These are phyloP conservation scores for Antennarius maculatus DNA, from an alignment of 2,797 vertebrate species.

Conservation along the genomic window DNA sequence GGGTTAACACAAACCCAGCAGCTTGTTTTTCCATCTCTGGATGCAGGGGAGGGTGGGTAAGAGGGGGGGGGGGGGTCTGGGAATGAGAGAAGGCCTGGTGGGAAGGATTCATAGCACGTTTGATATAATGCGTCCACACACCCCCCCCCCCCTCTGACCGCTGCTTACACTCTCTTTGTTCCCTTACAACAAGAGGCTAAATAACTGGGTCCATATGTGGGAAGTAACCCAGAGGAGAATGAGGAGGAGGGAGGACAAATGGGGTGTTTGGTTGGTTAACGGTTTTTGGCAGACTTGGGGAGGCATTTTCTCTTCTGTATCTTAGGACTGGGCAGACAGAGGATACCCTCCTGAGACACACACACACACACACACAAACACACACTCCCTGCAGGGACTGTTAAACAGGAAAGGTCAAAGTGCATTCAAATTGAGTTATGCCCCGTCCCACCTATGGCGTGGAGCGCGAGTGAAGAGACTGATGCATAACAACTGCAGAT, in stretches of 20 bases:
- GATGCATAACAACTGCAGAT: slow-evolving; percentile 17
- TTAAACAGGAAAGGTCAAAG: slow-evolving; percentile 58
- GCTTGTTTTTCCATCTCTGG: slow-evolving; percentile 60
- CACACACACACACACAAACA: slow-evolving; percentile 2
- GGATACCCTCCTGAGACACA: slow-evolving; percentile 37
- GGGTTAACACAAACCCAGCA: slow-evolving; percentile 52
- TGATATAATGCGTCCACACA: slow-evolving; percentile 62
- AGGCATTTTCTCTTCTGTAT: slow-evolving; percentile 52
- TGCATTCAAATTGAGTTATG: slow-evolving; percentile 47
- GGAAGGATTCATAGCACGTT: slow-evolving; percentile 56
- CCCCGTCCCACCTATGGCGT: slow-evolving; percentile 28
- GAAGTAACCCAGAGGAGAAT: slow-evolving; percentile 37
- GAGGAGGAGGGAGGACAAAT: slow-evolving; percentile 23
- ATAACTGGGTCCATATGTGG: slow-evolving; percentile 76
- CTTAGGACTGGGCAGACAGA: slow-evolving; percentile 55
- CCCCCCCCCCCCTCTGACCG: slow-evolving; percentile 15
- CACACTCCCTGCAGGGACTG: slow-evolving; percentile 37
- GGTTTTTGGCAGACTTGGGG: slow-evolving; percentile 62
- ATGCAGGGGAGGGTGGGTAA: neutral
- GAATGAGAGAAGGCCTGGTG: slow-evolving; percentile 39
- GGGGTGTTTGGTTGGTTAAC: slow-evolving; percentile 69
- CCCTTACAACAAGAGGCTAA: slow-evolving; percentile 63
- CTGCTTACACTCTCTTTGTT: slow-evolving; percentile 70
- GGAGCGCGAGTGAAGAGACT: neutral
- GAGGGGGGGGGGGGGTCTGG: neutral